phyloP scores from a whole-genome alignment of 1,140 invertebrate species.

The Cydia pomonella region DNA sequence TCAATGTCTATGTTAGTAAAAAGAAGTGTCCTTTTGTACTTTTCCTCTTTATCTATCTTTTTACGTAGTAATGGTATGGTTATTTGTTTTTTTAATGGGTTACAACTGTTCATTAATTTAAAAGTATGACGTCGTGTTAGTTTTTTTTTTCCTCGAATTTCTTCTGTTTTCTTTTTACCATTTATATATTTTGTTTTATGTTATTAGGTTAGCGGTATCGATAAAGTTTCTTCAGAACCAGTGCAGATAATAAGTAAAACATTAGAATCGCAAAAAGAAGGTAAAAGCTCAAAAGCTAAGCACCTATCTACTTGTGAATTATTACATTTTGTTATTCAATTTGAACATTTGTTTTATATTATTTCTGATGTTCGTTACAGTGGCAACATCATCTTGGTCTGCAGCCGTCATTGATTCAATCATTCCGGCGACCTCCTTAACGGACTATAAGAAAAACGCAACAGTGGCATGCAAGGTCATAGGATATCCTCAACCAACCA shows the following conservation, averaged over 20 bases:
- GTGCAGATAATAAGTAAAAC: background rate
- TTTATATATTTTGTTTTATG: background rate
- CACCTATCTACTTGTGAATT: background rate
- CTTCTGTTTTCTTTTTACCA: background rate
- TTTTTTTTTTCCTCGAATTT: too few relatives aligned
- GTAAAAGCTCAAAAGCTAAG: background rate
- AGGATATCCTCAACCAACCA: constrained; percentile 51
- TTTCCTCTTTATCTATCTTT: too few relatives aligned
- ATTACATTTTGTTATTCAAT: background rate
- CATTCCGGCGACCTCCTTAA: constrained; percentile 37
- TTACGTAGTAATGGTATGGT: too few relatives aligned
- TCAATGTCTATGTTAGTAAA: background rate
- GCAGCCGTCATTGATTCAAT: constrained; percentile 46
- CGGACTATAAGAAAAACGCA: constrained; percentile 48
- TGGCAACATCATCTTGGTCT: constrained; percentile 25
- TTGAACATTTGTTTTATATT: background rate
- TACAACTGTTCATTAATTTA: too few relatives aligned
- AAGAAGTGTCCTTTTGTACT: too few relatives aligned
- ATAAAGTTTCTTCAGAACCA: background rate
- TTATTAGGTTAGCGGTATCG: background rate
- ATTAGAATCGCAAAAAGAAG: background rate
- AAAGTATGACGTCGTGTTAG: too few relatives aligned
- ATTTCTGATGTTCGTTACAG: constrained; percentile 36
- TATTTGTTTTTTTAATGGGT: too few relatives aligned
- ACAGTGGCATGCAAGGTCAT: constrained; percentile 52